Base-by-base conservation (phyloP, 2,797 vertebrate genomes). In the Leuciscus waleckii region DNA sequence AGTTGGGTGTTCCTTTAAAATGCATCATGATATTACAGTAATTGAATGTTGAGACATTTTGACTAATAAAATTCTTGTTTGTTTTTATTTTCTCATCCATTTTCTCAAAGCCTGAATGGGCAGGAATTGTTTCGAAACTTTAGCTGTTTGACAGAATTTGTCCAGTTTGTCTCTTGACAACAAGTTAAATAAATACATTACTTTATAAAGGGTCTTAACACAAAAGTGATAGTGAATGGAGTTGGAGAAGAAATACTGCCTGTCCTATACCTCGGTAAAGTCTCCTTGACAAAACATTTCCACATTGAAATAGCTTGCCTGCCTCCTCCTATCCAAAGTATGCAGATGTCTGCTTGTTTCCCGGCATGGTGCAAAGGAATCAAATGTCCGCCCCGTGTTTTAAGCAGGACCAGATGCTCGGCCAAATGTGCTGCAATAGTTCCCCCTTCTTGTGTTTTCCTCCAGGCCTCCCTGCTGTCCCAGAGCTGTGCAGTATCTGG, bases 391-490 rank as follows among this genome's bases (percentile, higher is more conserved):
- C 89, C 92, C 86, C 68, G 65, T 88, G 85, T 88, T 67, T 85
- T 95, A 93, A 95, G 88, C 92, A 92, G 89, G 91, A 94, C 89
- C 95, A 95, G 94, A 95, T 95, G 94, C 91, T 90, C 87, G 91
- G 92, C 91, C 89, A 92, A 93, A 92, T 93, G 92, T 91, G 88
- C 89, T 92, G 91, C 89, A 91, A 81, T 85, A 90, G 92, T 67
- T 93, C 89, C 88, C 91, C 87, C 91, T 88, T 84, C 86, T 89
- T 85, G 91, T 90, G 85, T 90, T 91, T 89, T 88, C 90, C 85
- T 85, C 84, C 87, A 82, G 65, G 85, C 89, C 89, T 86, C 85
- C 88, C 83, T 91, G 90, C 85, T 91, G 86, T 90, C 83, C 71
- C 85, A 79, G 82, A 76, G 46, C 84, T 86, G 83, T 86, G 78